A percentile compares a stretch with the other conserved stretches of the same genome.
phyloP scores from a whole-genome alignment of 2,113 vertebrate genomes.

The Hippoglossus stenolepis region DNA sequence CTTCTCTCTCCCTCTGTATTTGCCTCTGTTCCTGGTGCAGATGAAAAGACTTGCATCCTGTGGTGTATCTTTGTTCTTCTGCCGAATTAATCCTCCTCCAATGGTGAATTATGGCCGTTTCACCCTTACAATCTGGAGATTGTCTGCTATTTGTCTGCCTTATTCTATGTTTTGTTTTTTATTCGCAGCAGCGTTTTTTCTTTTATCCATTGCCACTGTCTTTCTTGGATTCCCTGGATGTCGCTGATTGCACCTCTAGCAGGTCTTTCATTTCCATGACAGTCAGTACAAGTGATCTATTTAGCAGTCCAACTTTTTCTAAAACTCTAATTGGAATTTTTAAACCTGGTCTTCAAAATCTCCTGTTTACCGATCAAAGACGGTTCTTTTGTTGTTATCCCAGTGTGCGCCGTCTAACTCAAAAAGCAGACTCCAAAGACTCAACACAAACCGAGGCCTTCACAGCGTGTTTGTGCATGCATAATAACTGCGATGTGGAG shows the following conservation, averaged over 20 bases:
- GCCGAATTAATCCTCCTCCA: not conserved
- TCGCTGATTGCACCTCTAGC: constrained; percentile 22
- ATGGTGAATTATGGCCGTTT: constrained; percentile 7
- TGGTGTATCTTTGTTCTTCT: not conserved
- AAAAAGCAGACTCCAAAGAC: not conserved
- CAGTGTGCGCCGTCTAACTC: not conserved
- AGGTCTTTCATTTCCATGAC: constrained; percentile 21
- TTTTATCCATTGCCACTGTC: constrained; percentile 11
- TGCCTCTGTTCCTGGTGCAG: not conserved
- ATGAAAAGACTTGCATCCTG: constrained; percentile 16
- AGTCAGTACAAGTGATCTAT: not conserved
- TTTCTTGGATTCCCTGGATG: constrained; percentile 18
- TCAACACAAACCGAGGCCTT: not conserved
- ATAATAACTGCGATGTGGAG: constrained; percentile 21
- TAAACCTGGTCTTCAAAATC: not conserved
- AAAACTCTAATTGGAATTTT: no score
- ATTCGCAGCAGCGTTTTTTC: constrained; percentile 4
- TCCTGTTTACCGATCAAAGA: constrained; percentile 1
- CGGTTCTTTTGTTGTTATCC: not conserved
- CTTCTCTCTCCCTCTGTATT: not conserved
- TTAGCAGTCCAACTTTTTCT: no score
- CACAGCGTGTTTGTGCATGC: constrained; percentile 15
- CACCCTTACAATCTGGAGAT: not conserved
- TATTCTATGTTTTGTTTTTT: not conserved
- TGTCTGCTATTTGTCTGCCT: constrained; percentile 2